These are phyloP conservation scores for Mastacembelus armatus DNA, from an alignment of 2,797 vertebrate genomes.

Conservation along the genomic window DNA sequence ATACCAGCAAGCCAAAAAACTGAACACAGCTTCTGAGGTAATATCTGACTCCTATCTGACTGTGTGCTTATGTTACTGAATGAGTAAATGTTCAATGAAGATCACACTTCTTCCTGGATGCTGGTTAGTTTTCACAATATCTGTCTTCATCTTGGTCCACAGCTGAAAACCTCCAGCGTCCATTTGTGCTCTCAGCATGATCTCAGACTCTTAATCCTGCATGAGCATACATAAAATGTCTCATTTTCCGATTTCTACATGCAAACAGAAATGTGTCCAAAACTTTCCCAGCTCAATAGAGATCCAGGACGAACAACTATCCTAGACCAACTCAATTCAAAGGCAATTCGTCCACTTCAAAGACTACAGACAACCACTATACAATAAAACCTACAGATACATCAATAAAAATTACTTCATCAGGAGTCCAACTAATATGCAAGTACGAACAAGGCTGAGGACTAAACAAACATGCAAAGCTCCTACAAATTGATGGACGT, in stretches of 20 bases:
- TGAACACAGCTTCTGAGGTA: slow-evolving; percentile 39
- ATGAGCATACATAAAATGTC: slow-evolving; percentile 9
- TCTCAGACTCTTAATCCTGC: slow-evolving; percentile 27
- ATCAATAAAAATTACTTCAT: slow-evolving; percentile 6
- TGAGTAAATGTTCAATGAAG: slow-evolving; percentile 33
- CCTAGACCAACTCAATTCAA: not conserved
- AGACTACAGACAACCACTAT: slow-evolving; percentile 29
- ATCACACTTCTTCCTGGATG: slow-evolving; percentile 21
- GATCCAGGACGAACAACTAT: slow-evolving; percentile 12
- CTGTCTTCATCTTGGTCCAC: slow-evolving; percentile 21
- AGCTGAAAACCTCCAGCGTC: slow-evolving; percentile 39
- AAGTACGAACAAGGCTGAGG: slow-evolving; percentile 14
- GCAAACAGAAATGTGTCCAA: slow-evolving; percentile 17
- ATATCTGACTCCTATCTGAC: slow-evolving; percentile 38
- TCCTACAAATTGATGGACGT: slow-evolving; percentile 42
- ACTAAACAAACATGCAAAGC: slow-evolving; percentile 56
- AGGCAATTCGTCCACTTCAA: slow-evolving; percentile 20
- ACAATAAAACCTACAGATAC: slow-evolving; percentile 20
- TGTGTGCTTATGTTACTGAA: slow-evolving; percentile 28
- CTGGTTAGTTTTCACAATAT: slow-evolving; percentile 33
- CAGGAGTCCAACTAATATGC: slow-evolving; percentile 5
- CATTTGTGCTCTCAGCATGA: slow-evolving; percentile 33
- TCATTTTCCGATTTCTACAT: slow-evolving; percentile 15
- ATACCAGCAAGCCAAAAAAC: slow-evolving; percentile 49
- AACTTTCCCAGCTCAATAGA: not conserved